phyloP scores from a whole-genome alignment of 2,797 vertebrate genomes.

The Podarcis lilfordi region DNA sequence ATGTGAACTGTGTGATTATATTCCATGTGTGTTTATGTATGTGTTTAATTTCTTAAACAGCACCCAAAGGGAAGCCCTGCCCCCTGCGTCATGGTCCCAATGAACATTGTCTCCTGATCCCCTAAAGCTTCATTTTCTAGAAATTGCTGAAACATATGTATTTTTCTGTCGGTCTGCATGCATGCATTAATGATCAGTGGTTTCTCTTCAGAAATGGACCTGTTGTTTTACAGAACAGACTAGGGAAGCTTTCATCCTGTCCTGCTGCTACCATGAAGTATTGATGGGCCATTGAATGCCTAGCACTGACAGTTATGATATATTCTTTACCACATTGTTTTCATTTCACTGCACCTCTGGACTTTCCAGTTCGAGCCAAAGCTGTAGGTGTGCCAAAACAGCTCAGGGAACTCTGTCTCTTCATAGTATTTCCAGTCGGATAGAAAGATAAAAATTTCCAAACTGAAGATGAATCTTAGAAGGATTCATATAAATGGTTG shows the following conservation, averaged over 20 bases:
- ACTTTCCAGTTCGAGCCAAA: slow-evolving; percentile 20
- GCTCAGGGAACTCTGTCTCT: not conserved
- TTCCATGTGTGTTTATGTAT: too few relatives aligned
- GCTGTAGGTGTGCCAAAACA: not conserved
- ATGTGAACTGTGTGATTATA: too few relatives aligned
- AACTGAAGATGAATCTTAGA: slow-evolving; percentile 3
- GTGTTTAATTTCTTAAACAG: too few relatives aligned
- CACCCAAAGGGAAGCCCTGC: not conserved
- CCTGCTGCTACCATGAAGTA: not conserved
- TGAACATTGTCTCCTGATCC: not conserved
- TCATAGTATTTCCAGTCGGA: not conserved
- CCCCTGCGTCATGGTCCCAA: not conserved
- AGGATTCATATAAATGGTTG: not conserved
- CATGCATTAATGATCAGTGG: too few relatives aligned
- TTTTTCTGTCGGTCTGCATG: not conserved
- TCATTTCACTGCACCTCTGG: slow-evolving; percentile 9
- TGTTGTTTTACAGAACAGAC: not conserved
- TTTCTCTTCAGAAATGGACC: not conserved
- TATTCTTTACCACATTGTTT: slow-evolving; percentile 3
- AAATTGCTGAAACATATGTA: not conserved
- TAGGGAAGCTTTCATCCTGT: not conserved
- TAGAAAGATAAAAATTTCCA: not conserved
- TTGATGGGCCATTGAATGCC: not conserved
- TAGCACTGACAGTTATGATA: slow-evolving; percentile 16
- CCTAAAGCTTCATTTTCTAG: not conserved